A percentile compares a stretch with the other conserved stretches of the same genome.
Conservation (phyloP, 2,797 vertebrate species). For the Myoxocephalus aenaeus region DNA sequence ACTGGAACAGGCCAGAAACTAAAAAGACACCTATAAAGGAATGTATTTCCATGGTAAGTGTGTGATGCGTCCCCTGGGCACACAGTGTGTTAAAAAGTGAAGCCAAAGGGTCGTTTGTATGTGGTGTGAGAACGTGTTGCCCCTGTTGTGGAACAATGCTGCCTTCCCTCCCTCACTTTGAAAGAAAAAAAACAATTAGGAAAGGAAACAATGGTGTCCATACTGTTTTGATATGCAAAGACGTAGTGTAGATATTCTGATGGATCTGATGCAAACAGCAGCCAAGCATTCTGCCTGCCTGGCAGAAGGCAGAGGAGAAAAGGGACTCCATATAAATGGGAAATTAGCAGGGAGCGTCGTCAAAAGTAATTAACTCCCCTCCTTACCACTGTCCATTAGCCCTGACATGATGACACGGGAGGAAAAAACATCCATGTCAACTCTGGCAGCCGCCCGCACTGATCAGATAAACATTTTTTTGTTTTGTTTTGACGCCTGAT, state of each 20-base stretch:
- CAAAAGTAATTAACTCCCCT: conserved; percentile 96
- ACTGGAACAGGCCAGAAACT: background rate
- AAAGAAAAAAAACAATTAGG: conserved; percentile 28
- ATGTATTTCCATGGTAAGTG: background rate
- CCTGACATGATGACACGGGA: conserved; percentile 92
- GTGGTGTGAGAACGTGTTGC: background rate
- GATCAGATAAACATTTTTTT: conserved; percentile 95
- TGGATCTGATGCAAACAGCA: conserved; percentile 75
- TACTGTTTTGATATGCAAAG: conserved; percentile 74
- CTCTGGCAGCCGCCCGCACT: conserved; percentile 89
- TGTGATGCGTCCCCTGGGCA: conserved; percentile 6
- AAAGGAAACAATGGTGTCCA: conserved; percentile 67
- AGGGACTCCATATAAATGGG: conserved; percentile 89
- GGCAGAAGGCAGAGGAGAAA: conserved; percentile 88
- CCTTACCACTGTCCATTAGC: conserved; percentile 91
- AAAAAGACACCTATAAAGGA: background rate
- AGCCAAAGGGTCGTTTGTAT: background rate
- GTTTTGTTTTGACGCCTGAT: conserved; percentile 90
- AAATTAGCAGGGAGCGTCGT: conserved; percentile 94
- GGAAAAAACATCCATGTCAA: conserved; percentile 90
- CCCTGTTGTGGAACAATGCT: conserved; percentile 7
- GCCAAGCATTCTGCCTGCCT: conserved; percentile 84
- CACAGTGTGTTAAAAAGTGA: background rate
- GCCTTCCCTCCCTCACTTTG: background rate
- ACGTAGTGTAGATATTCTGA: conserved; percentile 46